phyloP scores from a whole-genome alignment of 2,888 invertebrate genomes.

The Adela reaumurella region DNA sequence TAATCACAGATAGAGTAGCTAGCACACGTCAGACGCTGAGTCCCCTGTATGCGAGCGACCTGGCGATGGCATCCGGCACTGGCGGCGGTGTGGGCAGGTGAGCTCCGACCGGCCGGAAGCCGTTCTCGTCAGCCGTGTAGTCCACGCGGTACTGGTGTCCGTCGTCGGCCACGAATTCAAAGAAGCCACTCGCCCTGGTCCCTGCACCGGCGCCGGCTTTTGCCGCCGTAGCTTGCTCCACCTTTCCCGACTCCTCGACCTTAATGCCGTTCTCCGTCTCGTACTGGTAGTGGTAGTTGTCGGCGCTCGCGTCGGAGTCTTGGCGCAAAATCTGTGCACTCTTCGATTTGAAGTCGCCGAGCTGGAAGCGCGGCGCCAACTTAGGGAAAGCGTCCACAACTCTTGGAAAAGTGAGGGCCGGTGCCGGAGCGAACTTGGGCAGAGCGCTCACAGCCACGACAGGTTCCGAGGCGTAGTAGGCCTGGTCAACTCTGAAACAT shows the following conservation, averaged over 20 bases:
- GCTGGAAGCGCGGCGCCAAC: conserved; percentile 12
- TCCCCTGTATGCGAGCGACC: conserved; percentile 30
- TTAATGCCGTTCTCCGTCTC: conserved; percentile 65
- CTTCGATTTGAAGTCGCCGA: conserved; percentile 36
- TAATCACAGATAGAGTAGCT: too few species aligned
- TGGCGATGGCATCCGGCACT: conserved; percentile 51
- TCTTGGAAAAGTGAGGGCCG: too few species aligned
- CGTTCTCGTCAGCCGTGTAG: conserved; percentile 61
- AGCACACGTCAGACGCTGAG: neutral
- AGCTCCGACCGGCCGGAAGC: conserved; percentile 52
- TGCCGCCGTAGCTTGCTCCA: conserved; percentile 46
- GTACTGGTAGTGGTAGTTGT: conserved; percentile 59
- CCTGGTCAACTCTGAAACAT: conserved; percentile 22
- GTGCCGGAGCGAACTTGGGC: too few species aligned
- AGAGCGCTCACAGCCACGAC: conserved; percentile 20
- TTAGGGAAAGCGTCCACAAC: conserved; percentile 15
- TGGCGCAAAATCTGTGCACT: conserved; percentile 55
- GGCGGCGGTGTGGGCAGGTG: conserved; percentile 54
- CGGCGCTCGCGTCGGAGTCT: conserved; percentile 42
- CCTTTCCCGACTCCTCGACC: conserved; percentile 60
- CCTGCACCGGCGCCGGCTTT: conserved; percentile 52
- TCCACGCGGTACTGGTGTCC: conserved; percentile 54
- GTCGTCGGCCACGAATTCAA: conserved; percentile 64
- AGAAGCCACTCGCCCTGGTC: conserved; percentile 62
- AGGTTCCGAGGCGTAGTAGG: conserved; percentile 17